These are phyloP conservation scores for Epistrophella euchroma DNA, from an alignment of 2,888 invertebrate genomes.

Conservation along the genomic window DNA sequence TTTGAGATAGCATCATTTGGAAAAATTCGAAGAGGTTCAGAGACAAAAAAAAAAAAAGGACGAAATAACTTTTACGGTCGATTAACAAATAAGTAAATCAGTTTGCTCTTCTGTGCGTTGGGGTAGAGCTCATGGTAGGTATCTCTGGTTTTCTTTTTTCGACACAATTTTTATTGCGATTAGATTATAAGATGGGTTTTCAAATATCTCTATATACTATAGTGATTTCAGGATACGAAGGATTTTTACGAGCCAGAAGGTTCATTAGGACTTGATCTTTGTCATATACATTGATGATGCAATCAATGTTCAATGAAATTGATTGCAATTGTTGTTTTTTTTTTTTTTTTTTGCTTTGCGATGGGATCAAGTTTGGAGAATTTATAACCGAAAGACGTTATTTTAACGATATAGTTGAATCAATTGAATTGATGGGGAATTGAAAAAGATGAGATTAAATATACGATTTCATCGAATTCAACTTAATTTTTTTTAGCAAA, in stretches of 20 bases:
- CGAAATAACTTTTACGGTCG: conserved; percentile 70
- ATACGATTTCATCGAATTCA: not conserved
- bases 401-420: conserved; percentile 14
- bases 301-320: conserved; percentile 74
- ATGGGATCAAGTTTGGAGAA: not conserved
- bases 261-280: conserved; percentile 53
- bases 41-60: conserved; percentile 45
- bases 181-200: conserved; percentile 24
- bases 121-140: not conserved
- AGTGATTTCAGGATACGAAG: conserved; percentile 21
- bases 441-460: not conserved
- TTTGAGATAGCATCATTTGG: conserved; percentile 36
- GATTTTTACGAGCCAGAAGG: conserved; percentile 19
- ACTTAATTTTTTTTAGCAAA: not conserved
- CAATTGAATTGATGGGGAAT: conserved; percentile 6
- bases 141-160: not conserved
- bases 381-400: conserved; percentile 3
- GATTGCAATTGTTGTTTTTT: conserved; percentile 48
- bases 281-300: conserved; percentile 59
- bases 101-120: conserved; percentile 9
- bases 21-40: not conserved
- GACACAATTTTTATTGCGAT: conserved; percentile 49
- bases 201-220: conserved; percentile 7
- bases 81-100: conserved; percentile 75
- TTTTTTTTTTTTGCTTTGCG: not conserved